Percentiles rank a stretch among this genome's conserved stretches.
phyloP scores from a whole-genome alignment of 2,888 invertebrate genomes.

The Crematogaster levior region DNA sequence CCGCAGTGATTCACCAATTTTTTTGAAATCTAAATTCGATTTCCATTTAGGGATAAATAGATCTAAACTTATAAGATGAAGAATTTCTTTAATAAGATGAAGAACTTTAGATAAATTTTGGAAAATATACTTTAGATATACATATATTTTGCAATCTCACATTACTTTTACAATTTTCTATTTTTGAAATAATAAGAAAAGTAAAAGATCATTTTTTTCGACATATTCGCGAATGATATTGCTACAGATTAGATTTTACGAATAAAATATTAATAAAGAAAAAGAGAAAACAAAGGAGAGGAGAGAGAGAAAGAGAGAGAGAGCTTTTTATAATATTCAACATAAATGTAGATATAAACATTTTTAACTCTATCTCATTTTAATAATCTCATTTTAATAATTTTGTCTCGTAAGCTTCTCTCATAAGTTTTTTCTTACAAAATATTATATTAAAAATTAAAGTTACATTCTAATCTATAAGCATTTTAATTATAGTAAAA shows the following conservation, averaged over 20 bases:
- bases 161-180: background rate
- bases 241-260: constrained; percentile 40
- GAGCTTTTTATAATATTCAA: background rate
- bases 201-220: background rate
- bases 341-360: background rate
- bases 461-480: background rate
- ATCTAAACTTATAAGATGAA: too few species aligned
- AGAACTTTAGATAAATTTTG: background rate
- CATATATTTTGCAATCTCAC: background rate
- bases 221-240: background rate
- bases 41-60: too few species aligned
- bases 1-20: too few species aligned
- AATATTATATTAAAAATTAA: background rate
- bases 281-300: background rate
- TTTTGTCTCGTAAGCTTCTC: background rate
- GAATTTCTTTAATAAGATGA: too few species aligned
- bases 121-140: background rate
- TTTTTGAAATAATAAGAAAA: background rate
- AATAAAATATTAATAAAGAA: constrained; percentile 54
- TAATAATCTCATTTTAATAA: too few species aligned
- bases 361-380: background rate
- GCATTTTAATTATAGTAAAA: too few species aligned
- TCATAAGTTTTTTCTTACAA: background rate
- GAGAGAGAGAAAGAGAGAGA: background rate
- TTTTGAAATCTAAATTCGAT: too few species aligned